Evolutionary conservation across 2,113 vertebrate species (phyloP).

Genomic region (Tyrannus savana): DNA sequence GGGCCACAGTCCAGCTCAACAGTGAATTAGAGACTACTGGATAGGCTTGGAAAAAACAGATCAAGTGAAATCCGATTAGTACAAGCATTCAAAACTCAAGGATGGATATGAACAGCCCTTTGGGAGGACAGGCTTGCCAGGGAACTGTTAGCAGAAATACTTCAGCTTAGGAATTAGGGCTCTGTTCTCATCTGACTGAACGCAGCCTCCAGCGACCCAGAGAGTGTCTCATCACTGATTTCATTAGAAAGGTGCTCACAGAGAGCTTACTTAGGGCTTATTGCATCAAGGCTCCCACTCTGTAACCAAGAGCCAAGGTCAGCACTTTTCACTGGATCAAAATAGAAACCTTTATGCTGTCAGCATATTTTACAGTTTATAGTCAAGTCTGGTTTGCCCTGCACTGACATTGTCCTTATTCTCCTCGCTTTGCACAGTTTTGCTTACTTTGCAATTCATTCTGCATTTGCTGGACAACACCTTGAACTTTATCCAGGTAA

Average conservation of each 20-base stretch:
- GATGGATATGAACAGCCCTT: background rate
- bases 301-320: background rate
- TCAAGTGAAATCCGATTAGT: background rate
- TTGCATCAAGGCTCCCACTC: background rate
- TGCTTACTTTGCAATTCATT: slow-evolving; percentile 84
- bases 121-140: background rate
- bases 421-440: background rate
- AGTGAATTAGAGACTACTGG: background rate
- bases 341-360: background rate
- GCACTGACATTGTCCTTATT: background rate
- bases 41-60: background rate
- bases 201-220: background rate
- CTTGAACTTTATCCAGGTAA: slow-evolving; percentile 72
- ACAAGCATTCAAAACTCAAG: background rate
- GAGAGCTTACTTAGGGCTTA: background rate
- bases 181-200: background rate
- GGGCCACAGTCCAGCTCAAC: background rate
- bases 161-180: background rate
- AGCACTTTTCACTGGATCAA: background rate
- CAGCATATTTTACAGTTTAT: background rate
- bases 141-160: background rate
- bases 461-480: slow-evolving; percentile 72
- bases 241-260: background rate
- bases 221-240: background rate
- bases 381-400: background rate